Percentiles rank a stretch among this genome's conserved stretches.
phyloP scores from a whole-genome alignment of 2,113 vertebrate species.

The Poeciliopsis turrubarensis region DNA sequence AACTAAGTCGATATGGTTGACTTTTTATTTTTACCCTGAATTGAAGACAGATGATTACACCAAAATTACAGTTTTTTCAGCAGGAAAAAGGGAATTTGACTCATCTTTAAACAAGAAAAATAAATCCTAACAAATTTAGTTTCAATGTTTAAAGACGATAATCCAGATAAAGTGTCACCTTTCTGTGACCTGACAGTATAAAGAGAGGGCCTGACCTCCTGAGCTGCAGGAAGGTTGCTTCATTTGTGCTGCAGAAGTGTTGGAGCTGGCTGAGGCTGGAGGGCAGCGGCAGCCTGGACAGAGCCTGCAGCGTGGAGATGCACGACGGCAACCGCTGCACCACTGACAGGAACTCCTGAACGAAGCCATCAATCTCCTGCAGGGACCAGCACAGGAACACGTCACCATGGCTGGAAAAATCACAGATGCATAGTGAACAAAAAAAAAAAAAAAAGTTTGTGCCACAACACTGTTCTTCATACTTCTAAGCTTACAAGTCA shows the following conservation, averaged over 20 bases:
- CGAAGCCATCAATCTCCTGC: constrained; percentile 77
- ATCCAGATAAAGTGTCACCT: too few species aligned
- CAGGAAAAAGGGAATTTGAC: neutral
- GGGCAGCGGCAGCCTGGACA: constrained; percentile 65
- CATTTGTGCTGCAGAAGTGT: constrained; percentile 65
- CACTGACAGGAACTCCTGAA: constrained; percentile 72
- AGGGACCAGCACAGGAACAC: neutral
- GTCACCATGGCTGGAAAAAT: too few species aligned
- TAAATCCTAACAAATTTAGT: neutral
- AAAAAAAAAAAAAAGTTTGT: neutral
- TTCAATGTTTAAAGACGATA: too few species aligned
- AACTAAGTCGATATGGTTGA: too few species aligned
- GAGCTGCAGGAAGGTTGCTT: constrained; percentile 69
- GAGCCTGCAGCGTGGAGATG: constrained; percentile 66
- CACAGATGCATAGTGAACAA: too few species aligned
- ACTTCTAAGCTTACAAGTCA: neutral
- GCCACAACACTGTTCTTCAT: neutral
- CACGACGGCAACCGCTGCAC: constrained; percentile 73
- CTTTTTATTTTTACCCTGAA: neutral
- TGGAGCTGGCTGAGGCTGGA: constrained; percentile 40
- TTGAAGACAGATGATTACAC: neutral
- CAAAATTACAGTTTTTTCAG: neutral
- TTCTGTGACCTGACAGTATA: neutral
- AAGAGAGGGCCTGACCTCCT: constrained; percentile 56
- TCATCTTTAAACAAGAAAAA: neutral